Evolutionary conservation across 2,797 vertebrate species (phyloP), one percentile per base, ranked within the genome.

Genomic region (Cottoperca gobio): DNA sequence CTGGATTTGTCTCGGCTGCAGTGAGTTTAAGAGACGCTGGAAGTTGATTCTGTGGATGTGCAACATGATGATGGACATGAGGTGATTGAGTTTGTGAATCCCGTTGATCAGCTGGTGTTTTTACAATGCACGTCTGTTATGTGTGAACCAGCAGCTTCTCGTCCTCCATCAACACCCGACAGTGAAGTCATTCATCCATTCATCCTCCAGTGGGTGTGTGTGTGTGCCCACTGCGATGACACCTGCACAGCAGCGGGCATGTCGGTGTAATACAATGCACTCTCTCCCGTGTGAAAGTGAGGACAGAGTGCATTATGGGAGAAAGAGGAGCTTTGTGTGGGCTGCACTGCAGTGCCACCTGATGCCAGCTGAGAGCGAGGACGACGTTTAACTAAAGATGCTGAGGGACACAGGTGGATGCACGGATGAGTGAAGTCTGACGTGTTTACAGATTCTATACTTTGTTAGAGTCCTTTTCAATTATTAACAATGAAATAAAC

Each of bases 261-360:
- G 40, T 54, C 17, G 43, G 28, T 74, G 68, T 68, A n/a, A n/a
- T n/a, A n/a, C n/a, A 33, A 65, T 42, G 52, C 7, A 0, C 54
- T 43, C 53, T 43, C 21, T 50, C 28, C 13, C 82, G 26, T 13
- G 21, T 79, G 86, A 89, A 87, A 81, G 83, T 77, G 8, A 37
- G 79, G 55, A 66, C 35, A 39, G 65, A 16, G n/a, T 39, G 9
- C 35, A 26, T 50, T 40, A 28, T 40, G 49, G 58, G 52, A 82
- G 59, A 86, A 77, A 71, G 61, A 65, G 45, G 14, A 39, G 16
- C 59, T 67, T 76, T 82, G 78, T 86, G 66, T 31, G 16, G 33
- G 10, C 31, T 28, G 26, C 50, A 61, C 43, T n/a, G 31, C 50
- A n/a, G 23, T 55, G 83, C 62, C 70, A 88, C 82, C 78, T 71